Evolutionary conservation across 2,888 invertebrate genomes (phyloP).

Genomic region (Aethes cnicana): DNA sequence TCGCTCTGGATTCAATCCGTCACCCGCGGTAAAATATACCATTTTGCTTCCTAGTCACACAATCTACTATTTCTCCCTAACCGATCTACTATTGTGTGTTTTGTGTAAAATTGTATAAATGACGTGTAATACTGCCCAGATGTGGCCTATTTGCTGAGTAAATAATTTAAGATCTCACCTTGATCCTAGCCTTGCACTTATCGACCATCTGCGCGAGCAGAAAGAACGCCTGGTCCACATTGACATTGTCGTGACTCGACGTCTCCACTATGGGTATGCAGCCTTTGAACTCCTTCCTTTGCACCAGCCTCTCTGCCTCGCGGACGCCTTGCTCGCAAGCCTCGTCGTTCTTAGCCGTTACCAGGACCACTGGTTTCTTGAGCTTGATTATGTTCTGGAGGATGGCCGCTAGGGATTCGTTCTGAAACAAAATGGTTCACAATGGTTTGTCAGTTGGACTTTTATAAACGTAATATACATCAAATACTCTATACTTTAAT

Average conservation of each 20-base stretch:
- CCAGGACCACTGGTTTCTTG: slow-evolving; percentile 97
- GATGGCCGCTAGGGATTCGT: slow-evolving; percentile 91
- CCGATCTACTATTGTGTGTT: too few relatives aligned
- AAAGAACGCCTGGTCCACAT: slow-evolving; percentile 95
- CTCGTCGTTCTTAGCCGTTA: slow-evolving; percentile 98
- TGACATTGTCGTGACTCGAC: slow-evolving; percentile 97
- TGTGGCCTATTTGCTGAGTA: too few relatives aligned
- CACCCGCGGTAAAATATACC: too few relatives aligned
- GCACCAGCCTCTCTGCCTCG: slow-evolving; percentile 93
- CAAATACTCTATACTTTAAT: too few relatives aligned
- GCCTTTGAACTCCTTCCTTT: slow-evolving; percentile 94
- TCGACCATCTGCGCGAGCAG: slow-evolving; percentile 96
- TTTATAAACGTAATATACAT: too few relatives aligned
- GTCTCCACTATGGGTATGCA: slow-evolving; percentile 95
- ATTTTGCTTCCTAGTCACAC: neutral
- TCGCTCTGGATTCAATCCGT: too few relatives aligned
- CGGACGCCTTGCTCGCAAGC: slow-evolving; percentile 92
- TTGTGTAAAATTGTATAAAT: too few relatives aligned
- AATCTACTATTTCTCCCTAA: too few relatives aligned
- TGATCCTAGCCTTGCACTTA: slow-evolving; percentile 89
- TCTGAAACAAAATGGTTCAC: slow-evolving; percentile 59
- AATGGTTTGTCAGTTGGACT: too few relatives aligned
- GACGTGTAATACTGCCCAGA: too few relatives aligned
- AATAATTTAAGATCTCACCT: slow-evolving; percentile 64
- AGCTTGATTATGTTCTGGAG: slow-evolving; percentile 93